Conservation (phyloP, 2,888 invertebrate species). For the Eumacrocentrus americanus region DNA sequence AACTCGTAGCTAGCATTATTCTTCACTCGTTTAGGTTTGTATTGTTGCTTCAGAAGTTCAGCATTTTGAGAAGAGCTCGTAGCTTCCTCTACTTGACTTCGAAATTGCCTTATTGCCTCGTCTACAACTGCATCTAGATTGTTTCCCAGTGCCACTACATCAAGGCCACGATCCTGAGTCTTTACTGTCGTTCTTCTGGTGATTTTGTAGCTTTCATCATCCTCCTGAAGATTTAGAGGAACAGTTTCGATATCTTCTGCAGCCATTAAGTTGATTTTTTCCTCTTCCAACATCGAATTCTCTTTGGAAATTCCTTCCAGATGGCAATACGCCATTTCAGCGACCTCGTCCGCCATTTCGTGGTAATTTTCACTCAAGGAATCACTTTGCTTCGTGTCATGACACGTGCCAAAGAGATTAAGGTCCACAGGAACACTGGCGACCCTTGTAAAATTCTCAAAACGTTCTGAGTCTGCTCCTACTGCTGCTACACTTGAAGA, state of each 20-base stretch:
- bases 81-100: constrained; percentile 49
- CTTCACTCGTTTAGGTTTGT: constrained; percentile 42
- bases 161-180: constrained; percentile 54
- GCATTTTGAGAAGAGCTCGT: constrained; percentile 29
- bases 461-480: constrained; percentile 44
- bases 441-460: constrained; percentile 59
- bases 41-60: constrained; percentile 16
- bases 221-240: not conserved
- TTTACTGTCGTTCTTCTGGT: constrained; percentile 48
- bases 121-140: constrained; percentile 52
- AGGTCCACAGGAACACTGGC: constrained; percentile 72
- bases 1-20: constrained; percentile 59
- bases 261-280: constrained; percentile 34
- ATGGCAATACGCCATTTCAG: constrained; percentile 13
- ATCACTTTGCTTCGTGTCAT: constrained; percentile 1
- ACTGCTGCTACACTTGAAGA: constrained; percentile 3
- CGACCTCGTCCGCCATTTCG: constrained; percentile 43
- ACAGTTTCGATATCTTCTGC: constrained; percentile 15
- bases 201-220: constrained; percentile 5
- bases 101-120: constrained; percentile 50
- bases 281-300: constrained; percentile 32
- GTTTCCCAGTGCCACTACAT: constrained; percentile 52
- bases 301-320: constrained; percentile 10
- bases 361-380: constrained; percentile 14
- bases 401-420: constrained; percentile 64